Conservation (phyloP, 2,888 invertebrate genomes). For the Drosophila anomelani region DNA sequence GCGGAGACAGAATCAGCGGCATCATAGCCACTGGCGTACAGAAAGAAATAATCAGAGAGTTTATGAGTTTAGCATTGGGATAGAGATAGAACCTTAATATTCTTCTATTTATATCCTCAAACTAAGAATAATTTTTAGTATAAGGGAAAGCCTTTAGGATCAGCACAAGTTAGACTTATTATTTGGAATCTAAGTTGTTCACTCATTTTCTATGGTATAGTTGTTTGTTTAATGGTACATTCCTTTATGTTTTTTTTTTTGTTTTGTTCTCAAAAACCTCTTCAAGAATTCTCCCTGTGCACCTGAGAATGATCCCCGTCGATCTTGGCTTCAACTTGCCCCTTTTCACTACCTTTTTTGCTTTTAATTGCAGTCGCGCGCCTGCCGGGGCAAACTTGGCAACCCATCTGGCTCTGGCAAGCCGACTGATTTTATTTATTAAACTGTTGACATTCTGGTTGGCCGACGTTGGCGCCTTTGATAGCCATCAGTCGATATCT, state of each 20-base stretch:
- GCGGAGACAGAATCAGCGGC: constrained; percentile 18
- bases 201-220: background rate
- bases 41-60: background rate
- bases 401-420: constrained; percentile 44
- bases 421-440: constrained; percentile 81
- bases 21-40: background rate
- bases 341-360: constrained; percentile 30
- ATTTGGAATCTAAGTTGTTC: background rate
- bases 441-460: constrained; percentile 78
- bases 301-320: constrained; percentile 37
- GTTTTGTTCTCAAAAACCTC: background rate
- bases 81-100: background rate
- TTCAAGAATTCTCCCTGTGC: background rate
- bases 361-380: constrained; percentile 71
- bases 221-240: background rate
- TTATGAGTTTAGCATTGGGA: background rate
- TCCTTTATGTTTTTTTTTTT: background rate
- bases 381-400: constrained; percentile 18
- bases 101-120: background rate
- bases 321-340: constrained; percentile 40
- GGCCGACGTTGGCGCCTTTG: constrained; percentile 52
- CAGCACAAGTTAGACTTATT: too few relatives aligned
- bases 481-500: constrained; percentile 57
- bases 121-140: background rate
- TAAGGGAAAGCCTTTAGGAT: too few relatives aligned